These are phyloP conservation scores for Biston betularia DNA, from an alignment of 2,888 invertebrate species.

Conservation along the genomic window DNA sequence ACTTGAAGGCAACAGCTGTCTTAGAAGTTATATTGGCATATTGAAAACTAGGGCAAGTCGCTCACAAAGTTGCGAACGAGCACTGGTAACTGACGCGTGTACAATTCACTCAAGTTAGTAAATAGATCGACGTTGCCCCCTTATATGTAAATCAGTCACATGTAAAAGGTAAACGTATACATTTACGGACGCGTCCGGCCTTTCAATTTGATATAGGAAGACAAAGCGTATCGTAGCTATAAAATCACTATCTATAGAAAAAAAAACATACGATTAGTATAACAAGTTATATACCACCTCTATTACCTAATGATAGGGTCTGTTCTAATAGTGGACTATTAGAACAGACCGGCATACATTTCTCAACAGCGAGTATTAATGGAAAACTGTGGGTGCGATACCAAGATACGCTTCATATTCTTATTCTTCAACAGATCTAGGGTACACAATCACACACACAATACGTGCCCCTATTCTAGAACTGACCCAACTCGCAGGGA, in stretches of 20 bases:
- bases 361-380: too few species aligned
- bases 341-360: too few species aligned
- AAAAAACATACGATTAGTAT: too few species aligned
- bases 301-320: too few species aligned
- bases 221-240: constrained; percentile 13
- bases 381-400: constrained; percentile 15
- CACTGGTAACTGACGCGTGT: neutral
- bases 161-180: constrained; percentile 32
- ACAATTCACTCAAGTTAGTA: neutral
- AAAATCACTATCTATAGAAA: neutral
- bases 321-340: too few species aligned
- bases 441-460: constrained; percentile 26
- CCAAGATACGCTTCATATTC: constrained; percentile 39
- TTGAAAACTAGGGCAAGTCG: constrained; percentile 9
- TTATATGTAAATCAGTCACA: constrained; percentile 18
- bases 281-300: too few species aligned
- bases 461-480: constrained; percentile 12
- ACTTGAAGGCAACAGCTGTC: constrained; percentile 13
- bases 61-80: constrained; percentile 18
- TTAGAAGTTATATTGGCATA: neutral
- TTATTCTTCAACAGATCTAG: constrained; percentile 36
- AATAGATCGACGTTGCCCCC: constrained; percentile 10
- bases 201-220: constrained; percentile 15
- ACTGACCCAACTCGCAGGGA: constrained; percentile 26
- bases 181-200: constrained; percentile 41